Conservation (phyloP, 2,797 vertebrate species). For the Kryptolebias ocellatus region DNA sequence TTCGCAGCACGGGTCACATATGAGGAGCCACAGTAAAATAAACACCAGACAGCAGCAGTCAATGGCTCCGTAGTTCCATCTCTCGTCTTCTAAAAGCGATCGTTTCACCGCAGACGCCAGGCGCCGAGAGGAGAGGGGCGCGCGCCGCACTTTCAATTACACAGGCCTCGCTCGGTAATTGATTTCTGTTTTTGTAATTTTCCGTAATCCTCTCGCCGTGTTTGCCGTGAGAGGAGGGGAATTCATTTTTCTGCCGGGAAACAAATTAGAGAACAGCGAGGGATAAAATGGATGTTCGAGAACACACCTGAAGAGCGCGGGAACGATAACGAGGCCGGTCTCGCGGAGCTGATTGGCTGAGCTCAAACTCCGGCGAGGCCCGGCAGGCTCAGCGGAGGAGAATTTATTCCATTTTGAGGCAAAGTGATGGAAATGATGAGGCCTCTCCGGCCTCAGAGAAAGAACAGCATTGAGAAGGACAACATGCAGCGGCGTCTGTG, state of each 20-base stretch:
- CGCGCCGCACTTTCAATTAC: slow-evolving; percentile 47
- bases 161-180: slow-evolving; percentile 61
- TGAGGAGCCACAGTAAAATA: slow-evolving; percentile 1
- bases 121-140: slow-evolving; percentile 23
- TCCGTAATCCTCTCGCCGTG: slow-evolving; percentile 57
- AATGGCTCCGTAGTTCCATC: slow-evolving; percentile 33
- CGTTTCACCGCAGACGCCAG: slow-evolving; percentile 50
- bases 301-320: slow-evolving; percentile 66
- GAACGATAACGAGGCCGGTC: slow-evolving; percentile 62
- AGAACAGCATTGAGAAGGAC: slow-evolving; percentile 48
- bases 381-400: slow-evolving; percentile 41
- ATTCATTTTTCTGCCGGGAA: slow-evolving; percentile 70
- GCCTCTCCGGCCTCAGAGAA: slow-evolving; percentile 53
- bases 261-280: slow-evolving; percentile 57
- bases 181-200: slow-evolving; percentile 70
- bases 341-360: slow-evolving; percentile 61
- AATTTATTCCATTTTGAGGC: slow-evolving; percentile 68
- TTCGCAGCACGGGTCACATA: too few species aligned
- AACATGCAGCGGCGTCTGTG: slow-evolving; percentile 31
- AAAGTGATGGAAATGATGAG: slow-evolving; percentile 67
- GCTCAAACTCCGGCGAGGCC: slow-evolving; percentile 43
- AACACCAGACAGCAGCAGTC: slow-evolving; percentile 34
- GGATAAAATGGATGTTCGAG: slow-evolving; percentile 70
- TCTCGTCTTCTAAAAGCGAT: slow-evolving; percentile 30
- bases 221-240: slow-evolving; percentile 58